Base-by-base conservation (phyloP, 53 echinoderm and acorn worm species). In the Henricia sp. region DNA sequence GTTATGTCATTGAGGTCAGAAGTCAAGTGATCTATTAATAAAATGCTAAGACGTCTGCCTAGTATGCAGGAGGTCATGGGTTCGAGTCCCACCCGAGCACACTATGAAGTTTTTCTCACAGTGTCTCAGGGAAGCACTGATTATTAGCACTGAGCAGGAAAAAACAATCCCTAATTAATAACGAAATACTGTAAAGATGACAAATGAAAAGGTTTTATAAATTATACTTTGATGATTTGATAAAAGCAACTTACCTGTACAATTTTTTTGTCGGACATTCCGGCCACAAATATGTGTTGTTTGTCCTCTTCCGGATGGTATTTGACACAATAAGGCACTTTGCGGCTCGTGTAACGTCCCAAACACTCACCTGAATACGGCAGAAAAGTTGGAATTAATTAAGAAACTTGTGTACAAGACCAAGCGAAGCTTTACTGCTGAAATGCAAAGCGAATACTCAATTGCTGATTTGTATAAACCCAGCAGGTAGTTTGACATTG, bases 261-360 rank as follows among this genome's bases (percentile, higher is more conserved):
- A 38, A 99, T 99, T 53, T 99, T 99, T 84, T 99, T 99, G 86
- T 99, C 99, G 21, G 99, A 92, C 99, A 99, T 99, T 29, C 99
- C 99, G 27, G 99, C 99, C 0, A 95, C 94, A 84, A 99, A 99
- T 37, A 99, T 89, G 68, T 95, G 88, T 56, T 99, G 99, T 59
- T 99, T 99, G 83, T 99, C 99, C 42, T 99, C 99, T 50, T 94
- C 99, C 52, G 99, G 99, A 82, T 99, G 92, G 77, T 91, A 99
- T 67, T 92, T 91, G 42, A 99, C 94, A 38, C 99, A 99, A 68
- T 99, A 99, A 2, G 99, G 99, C 34, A 99, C 94, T 68, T 95
- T 99, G 21, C 89, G 90, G 69, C 90, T 99, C 19, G 99, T 94
- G 52, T 92, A 95, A 24, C 85, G 86, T 25, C 85, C 73, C 35